Evolutionary conservation across 2,113 vertebrate genomes (phyloP).

Genomic region (Manacus vitellinus): DNA sequence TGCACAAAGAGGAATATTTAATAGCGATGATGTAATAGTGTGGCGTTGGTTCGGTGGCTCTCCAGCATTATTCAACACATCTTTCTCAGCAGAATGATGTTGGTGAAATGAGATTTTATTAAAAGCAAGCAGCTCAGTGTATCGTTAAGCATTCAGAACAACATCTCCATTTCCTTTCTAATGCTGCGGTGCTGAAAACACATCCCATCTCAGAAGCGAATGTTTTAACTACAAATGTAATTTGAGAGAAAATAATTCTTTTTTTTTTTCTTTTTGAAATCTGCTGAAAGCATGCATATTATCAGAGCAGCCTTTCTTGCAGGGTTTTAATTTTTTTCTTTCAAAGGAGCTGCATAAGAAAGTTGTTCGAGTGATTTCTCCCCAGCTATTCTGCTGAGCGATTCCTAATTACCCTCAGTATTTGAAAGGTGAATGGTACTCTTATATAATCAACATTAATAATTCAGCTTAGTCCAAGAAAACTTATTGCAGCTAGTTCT

Average conservation of each 20-base stretch:
- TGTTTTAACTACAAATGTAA: slow-evolving; percentile 58
- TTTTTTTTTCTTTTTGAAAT: not conserved
- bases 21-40: not conserved
- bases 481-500: slow-evolving; percentile 19
- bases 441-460: slow-evolving; percentile 59
- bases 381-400: not conserved
- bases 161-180: not conserved
- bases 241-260: not conserved
- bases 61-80: not conserved
- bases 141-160: slow-evolving; percentile 11
- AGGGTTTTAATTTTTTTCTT: not conserved
- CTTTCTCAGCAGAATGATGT: slow-evolving; percentile 49
- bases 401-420: slow-evolving; percentile 42
- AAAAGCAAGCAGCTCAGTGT: not conserved
- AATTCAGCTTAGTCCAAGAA: slow-evolving; percentile 36
- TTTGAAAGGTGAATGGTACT: slow-evolving; percentile 60
- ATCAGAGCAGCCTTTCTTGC: not conserved
- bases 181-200: slow-evolving; percentile 7
- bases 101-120: slow-evolving; percentile 66
- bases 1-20: slow-evolving; percentile 39
- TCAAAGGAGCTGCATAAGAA: not conserved
- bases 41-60: not conserved
- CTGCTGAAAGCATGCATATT: not conserved
- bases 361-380: slow-evolving; percentile 13
- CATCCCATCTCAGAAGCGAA: not conserved